Conservation (phyloP, 2,113 vertebrate genomes). For the Trichechus manatus region DNA sequence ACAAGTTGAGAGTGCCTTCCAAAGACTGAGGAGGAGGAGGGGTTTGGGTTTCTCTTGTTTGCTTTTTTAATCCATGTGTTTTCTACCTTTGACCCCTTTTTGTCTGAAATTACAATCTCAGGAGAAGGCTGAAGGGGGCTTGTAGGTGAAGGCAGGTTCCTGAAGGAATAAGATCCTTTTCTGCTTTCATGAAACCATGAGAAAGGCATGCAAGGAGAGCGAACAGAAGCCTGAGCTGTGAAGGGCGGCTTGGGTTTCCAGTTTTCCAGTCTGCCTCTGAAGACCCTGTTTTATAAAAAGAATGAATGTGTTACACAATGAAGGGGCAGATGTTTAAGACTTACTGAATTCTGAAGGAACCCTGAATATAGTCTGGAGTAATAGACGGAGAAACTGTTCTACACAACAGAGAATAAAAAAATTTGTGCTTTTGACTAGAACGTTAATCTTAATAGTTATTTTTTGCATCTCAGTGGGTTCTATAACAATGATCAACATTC, state of each 20-base stretch:
- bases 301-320: slow-evolving; percentile 76
- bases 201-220: slow-evolving; percentile 86
- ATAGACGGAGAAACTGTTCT: not conserved
- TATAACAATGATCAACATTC: not conserved
- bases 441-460: not conserved
- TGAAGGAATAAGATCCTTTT: slow-evolving; percentile 88
- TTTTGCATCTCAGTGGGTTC: not conserved
- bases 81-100: slow-evolving; percentile 93
- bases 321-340: not conserved
- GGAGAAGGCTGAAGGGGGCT: slow-evolving; percentile 91
- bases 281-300: slow-evolving; percentile 84
- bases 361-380: not conserved
- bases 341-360: not conserved
- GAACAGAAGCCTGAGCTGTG: slow-evolving; percentile 80
- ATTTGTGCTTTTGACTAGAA: not conserved
- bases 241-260: slow-evolving; percentile 79
- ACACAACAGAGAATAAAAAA: not conserved
- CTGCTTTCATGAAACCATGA: slow-evolving; percentile 86
- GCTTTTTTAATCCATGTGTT: slow-evolving; percentile 73
- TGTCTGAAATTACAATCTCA: slow-evolving; percentile 92
- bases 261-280: slow-evolving; percentile 85
- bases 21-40: slow-evolving; percentile 80
- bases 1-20: slow-evolving; percentile 84
- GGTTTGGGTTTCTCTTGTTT: slow-evolving; percentile 74
- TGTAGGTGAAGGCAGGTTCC: slow-evolving; percentile 86